Conservation (phyloP, 2,888 invertebrate species). For the Metalampra italica region DNA sequence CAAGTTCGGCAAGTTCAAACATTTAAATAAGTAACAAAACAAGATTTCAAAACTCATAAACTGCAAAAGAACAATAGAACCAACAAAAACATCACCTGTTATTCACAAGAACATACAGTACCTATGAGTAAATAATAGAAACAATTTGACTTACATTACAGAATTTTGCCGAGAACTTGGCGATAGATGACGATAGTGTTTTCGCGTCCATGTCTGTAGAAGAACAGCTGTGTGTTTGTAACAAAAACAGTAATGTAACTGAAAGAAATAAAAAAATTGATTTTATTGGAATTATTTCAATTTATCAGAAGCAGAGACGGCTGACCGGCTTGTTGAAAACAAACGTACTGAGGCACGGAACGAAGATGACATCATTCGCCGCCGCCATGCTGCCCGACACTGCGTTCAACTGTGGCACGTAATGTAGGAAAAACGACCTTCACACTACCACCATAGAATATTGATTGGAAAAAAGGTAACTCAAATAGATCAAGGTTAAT, state of each 20-base stretch:
- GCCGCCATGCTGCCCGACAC: not conserved
- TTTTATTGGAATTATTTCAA: not conserved
- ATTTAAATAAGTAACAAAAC: too few relatives aligned
- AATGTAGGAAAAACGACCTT: not conserved
- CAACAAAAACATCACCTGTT: too few relatives aligned
- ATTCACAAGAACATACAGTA: too few relatives aligned
- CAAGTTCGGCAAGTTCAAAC: too few relatives aligned
- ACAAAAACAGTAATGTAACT: constrained; percentile 32
- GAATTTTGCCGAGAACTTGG: constrained; percentile 65
- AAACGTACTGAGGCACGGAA: not conserved
- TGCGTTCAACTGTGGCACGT: not conserved
- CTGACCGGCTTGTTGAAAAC: not conserved
- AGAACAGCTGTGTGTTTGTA: constrained; percentile 26
- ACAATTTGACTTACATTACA: constrained; percentile 65
- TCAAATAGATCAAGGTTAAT: not conserved
- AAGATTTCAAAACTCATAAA: too few relatives aligned
- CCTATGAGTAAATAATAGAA: not conserved
- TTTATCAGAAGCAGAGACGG: not conserved
- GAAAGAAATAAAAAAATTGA: not conserved
- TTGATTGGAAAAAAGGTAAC: not conserved
- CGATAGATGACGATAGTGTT: constrained; percentile 51
- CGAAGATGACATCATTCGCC: not conserved
- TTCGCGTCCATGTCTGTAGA: constrained; percentile 52
- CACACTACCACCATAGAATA: not conserved
- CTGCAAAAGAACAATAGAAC: too few relatives aligned